A percentile compares a stretch with the other conserved stretches of the same genome.
These are phyloP conservation scores for Rosalia funebris DNA, from an alignment of 2,888 invertebrate species.

Conservation along the genomic window DNA sequence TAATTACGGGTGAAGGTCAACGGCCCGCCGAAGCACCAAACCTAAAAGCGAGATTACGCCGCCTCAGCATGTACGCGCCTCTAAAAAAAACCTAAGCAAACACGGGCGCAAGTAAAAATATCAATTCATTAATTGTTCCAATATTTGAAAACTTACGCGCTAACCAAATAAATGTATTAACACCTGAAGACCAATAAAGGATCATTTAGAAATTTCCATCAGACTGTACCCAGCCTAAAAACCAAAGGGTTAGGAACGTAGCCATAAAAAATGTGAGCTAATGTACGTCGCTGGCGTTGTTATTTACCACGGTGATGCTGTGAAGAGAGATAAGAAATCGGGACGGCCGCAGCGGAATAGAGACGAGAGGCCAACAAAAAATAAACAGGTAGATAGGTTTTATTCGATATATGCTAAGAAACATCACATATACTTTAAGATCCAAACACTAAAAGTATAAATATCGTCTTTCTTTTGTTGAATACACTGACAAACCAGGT, in stretches of 20 bases:
- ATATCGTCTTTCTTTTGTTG: slow-evolving; percentile 2
- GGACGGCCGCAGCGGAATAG: slow-evolving; percentile 30
- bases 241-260: slow-evolving; percentile 56
- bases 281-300: slow-evolving; percentile 53
- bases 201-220: slow-evolving; percentile 31
- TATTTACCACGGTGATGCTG: slow-evolving; percentile 52
- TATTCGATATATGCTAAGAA: slow-evolving; percentile 55
- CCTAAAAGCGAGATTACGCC: slow-evolving; percentile 1
- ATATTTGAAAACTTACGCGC: slow-evolving; percentile 32
- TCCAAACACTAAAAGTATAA: slow-evolving; percentile 20
- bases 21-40: slow-evolving; percentile 1
- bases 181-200: slow-evolving; percentile 25
- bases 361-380: slow-evolving; percentile 48
- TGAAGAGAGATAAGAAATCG: slow-evolving; percentile 39
- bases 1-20: slow-evolving; percentile 4
- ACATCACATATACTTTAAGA: slow-evolving; percentile 43
- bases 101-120: slow-evolving; percentile 17
- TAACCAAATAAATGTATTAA: slow-evolving; percentile 19
- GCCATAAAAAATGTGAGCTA: slow-evolving; percentile 57
- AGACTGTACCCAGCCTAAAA: slow-evolving; percentile 53
- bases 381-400: slow-evolving; percentile 57
- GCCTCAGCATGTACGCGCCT: slow-evolving; percentile 2
- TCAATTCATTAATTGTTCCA: slow-evolving; percentile 24
- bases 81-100: slow-evolving; percentile 22
- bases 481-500: not conserved